Evolutionary conservation across 2,888 invertebrate species (phyloP).

Genomic region (Meghimatium bilineatum): DNA sequence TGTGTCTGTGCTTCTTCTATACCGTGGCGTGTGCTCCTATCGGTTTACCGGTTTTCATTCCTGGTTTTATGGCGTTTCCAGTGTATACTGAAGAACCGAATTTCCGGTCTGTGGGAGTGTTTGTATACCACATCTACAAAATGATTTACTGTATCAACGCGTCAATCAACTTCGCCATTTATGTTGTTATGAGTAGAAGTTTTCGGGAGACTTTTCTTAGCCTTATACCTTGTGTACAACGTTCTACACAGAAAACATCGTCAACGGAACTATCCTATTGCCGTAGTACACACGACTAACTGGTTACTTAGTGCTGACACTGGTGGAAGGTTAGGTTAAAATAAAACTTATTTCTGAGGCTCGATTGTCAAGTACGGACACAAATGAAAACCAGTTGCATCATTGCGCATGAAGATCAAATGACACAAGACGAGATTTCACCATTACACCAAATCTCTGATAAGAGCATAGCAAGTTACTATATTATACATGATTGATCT

Average conservation of each 20-base stretch:
- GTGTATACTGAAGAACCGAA: conserved; percentile 26
- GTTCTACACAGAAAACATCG: background rate
- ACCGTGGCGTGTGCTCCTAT: conserved; percentile 11
- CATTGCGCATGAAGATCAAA: too few species aligned
- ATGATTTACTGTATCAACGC: conserved; percentile 31
- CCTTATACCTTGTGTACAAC: background rate
- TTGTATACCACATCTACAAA: conserved; percentile 19
- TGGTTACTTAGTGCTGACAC: too few species aligned
- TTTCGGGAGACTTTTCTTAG: conserved; percentile 15
- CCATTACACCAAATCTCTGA: too few species aligned
- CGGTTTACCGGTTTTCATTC: conserved; percentile 1
- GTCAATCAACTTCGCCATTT: conserved; percentile 21
- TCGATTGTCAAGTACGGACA: too few species aligned
- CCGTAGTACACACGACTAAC: background rate
- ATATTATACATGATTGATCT: too few species aligned
- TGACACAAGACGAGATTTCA: too few species aligned
- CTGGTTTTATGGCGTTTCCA: conserved; percentile 16
- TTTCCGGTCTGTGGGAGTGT: conserved; percentile 19
- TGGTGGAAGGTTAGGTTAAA: too few species aligned
- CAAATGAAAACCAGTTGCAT: too few species aligned
- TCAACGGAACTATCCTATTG: background rate
- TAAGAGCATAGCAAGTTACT: too few species aligned
- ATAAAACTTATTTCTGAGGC: too few species aligned
- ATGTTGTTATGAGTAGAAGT: conserved; percentile 25
- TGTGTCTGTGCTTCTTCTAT: conserved; percentile 9